These are phyloP conservation scores for Pseudomugil tenellus DNA, from an alignment of 2,797 vertebrate genomes.

Conservation along the genomic window DNA sequence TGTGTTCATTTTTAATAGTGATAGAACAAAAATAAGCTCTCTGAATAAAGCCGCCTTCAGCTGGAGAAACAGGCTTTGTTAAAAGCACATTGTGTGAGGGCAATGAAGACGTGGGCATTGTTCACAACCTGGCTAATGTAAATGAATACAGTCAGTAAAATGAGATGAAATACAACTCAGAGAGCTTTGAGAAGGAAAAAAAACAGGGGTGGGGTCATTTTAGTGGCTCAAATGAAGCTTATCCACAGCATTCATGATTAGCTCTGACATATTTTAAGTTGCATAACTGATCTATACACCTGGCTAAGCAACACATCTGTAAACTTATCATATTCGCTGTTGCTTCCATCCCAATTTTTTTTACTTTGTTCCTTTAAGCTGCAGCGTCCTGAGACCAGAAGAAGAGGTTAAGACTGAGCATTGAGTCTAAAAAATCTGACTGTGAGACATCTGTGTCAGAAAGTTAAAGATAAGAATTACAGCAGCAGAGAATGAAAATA, in stretches of 20 bases:
- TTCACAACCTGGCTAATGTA: conserved; percentile 31
- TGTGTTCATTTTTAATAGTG: conserved; percentile 77
- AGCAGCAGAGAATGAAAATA: conserved; percentile 16
- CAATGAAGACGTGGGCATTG: conserved; percentile 1
- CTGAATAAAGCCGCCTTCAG: conserved; percentile 27
- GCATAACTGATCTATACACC: conserved; percentile 19
- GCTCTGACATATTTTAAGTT: conserved; percentile 31
- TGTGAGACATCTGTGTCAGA: conserved; percentile 12
- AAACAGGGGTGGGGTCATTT: conserved; percentile 27
- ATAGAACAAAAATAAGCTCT: conserved; percentile 73
- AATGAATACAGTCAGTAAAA: conserved; percentile 31
- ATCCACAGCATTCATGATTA: conserved; percentile 15
- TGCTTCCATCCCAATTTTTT: not conserved
- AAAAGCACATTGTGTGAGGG: conserved; percentile 33
- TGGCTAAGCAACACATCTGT: not conserved
- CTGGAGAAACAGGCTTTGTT: conserved; percentile 21
- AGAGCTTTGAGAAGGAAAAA: conserved; percentile 12
- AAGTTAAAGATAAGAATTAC: conserved; percentile 31
- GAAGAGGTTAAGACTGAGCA: conserved; percentile 18
- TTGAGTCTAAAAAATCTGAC: conserved; percentile 17
- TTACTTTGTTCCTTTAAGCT: no score
- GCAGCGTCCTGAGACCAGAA: not conserved
- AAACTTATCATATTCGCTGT: not conserved
- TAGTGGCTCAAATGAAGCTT: conserved; percentile 21
- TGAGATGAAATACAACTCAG: conserved; percentile 34